These are phyloP conservation scores for Hedya salicella DNA, from an alignment of 2,888 invertebrate species.

Conservation along the genomic window DNA sequence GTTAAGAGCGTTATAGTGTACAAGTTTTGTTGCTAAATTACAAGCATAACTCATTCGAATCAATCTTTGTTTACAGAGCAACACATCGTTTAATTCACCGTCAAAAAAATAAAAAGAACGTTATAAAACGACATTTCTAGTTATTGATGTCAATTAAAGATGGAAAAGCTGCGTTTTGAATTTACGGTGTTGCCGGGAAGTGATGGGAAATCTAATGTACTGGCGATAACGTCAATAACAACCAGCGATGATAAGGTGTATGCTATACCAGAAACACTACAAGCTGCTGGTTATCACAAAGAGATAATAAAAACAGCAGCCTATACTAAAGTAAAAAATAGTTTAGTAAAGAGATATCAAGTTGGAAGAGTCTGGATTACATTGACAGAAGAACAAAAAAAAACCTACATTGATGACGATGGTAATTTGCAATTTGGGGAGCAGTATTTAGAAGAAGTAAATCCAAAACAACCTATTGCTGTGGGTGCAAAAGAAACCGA, in stretches of 20 bases:
- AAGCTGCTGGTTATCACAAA: slow-evolving; percentile 2
- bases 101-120: too few relatives aligned
- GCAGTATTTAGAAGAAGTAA: slow-evolving; percentile 9
- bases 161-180: slow-evolving; percentile 39
- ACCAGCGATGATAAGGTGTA: slow-evolving; percentile 30
- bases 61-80: too few relatives aligned
- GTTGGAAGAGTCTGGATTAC: slow-evolving; percentile 10
- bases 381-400: slow-evolving; percentile 1
- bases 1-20: too few relatives aligned
- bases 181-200: slow-evolving; percentile 35
- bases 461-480: not conserved
- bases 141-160: too few relatives aligned
- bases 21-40: too few relatives aligned
- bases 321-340: slow-evolving; percentile 7
- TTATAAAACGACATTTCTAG: too few relatives aligned
- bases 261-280: too few relatives aligned
- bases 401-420: slow-evolving; percentile 14
- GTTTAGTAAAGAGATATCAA: not conserved
- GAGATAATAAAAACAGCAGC: too few relatives aligned
- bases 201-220: slow-evolving; percentile 42
- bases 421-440: slow-evolving; percentile 6
- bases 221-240: slow-evolving; percentile 35
- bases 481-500: not conserved
- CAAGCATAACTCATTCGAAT: too few relatives aligned
- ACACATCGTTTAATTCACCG: too few relatives aligned